Evolutionary conservation across 2,113 vertebrate genomes (phyloP), one percentile per base, ranked within the genome.

Genomic region (Octodon degus): DNA sequence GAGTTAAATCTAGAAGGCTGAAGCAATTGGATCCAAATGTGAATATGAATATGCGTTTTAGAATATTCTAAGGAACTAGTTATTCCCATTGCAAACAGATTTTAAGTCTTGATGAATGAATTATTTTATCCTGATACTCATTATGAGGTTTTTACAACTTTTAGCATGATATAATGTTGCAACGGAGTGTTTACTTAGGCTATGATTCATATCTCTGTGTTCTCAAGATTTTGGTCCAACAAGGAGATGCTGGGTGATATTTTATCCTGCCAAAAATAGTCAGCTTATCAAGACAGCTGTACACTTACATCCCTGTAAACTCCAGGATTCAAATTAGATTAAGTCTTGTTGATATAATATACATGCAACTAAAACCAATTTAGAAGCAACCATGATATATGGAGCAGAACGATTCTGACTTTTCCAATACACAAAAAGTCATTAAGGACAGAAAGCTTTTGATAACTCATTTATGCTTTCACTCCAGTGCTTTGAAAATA

Each of bases 301-400:
- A 86, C 40, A 12, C 19, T 70, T 76, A 50, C 25, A 1, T 4
- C 8, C 32, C 19, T 79, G 55, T 1, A 55, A 96, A 94, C 62
- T 83, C 11, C 25, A 83, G 10, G 53, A 60, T 13, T 91, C 63
- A 76, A 50, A 81, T 30, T 85, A 67, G 27, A 76, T 86, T 86
- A 92, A 92, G 32, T 93, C 32, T 84, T 65, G 34, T 76, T 88
- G 24, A 34, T 60, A 40, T 76, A 53, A 76, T 50, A 86, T 27
- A 65, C 20, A 37, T 87, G 11, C 20, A 84, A 63, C 65, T 90
- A 72, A 95, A 94, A 93, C 32, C 72, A 88, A 89, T 43, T 72
- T 20, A 90, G 16, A 40, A 82, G 63, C 19, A 95, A 63, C 20
- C 25, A 40, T 86, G 6, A 40, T 40, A 77, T 20, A 55, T 43